phyloP scores from a whole-genome alignment of 1,140 invertebrate species.

The Ditylenchus dipsaci region DNA sequence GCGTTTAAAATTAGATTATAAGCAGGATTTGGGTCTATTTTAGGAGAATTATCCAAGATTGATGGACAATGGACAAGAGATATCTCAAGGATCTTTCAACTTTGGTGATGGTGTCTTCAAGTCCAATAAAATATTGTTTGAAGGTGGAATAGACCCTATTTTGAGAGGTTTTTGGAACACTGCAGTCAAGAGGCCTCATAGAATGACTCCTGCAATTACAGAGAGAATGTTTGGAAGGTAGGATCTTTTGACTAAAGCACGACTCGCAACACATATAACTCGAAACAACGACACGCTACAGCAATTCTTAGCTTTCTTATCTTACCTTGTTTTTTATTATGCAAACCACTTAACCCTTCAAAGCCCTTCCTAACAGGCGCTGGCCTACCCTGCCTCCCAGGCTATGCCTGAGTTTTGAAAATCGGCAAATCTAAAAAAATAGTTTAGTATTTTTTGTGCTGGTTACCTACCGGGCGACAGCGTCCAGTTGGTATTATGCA shows the following conservation, averaged over 20 bases:
- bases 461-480: too few species aligned
- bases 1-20: too few species aligned
- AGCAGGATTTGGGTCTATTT: background rate
- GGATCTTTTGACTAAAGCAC: slow-evolving; percentile 3
- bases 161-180: slow-evolving; percentile 78
- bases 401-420: too few species aligned
- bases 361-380: too few species aligned
- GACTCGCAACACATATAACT: background rate
- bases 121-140: slow-evolving; percentile 55
- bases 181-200: slow-evolving; percentile 71
- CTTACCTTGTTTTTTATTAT: background rate
- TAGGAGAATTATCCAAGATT: slow-evolving; percentile 42
- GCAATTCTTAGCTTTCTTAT: too few species aligned
- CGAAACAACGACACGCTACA: too few species aligned
- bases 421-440: too few species aligned
- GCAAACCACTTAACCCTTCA: too few species aligned
- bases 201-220: slow-evolving; percentile 57
- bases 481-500: too few species aligned
- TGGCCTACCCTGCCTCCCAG: too few species aligned
- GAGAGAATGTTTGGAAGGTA: slow-evolving; percentile 57
- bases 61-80: slow-evolving; percentile 34
- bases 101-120: slow-evolving; percentile 58
- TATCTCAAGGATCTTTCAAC: slow-evolving; percentile 50
- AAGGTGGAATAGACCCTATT: slow-evolving; percentile 62
- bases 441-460: too few species aligned